Percentiles rank a stretch among this genome's conserved stretches.
phyloP scores from a whole-genome alignment of 2,888 invertebrate genomes.

The Mythimna impura region DNA sequence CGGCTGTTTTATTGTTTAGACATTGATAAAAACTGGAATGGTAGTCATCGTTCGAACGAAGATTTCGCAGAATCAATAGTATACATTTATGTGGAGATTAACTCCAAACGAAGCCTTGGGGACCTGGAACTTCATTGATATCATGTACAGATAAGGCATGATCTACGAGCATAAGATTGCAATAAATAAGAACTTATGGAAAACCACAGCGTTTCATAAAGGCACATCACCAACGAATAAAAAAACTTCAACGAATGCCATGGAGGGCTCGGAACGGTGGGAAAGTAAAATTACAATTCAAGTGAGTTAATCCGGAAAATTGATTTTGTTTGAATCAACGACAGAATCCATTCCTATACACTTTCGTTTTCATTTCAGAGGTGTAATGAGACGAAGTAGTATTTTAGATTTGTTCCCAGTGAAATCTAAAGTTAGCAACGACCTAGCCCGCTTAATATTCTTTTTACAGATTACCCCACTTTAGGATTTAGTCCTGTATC shows the following conservation, averaged over 20 bases:
- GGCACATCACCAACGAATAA: neutral
- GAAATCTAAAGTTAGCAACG: neutral
- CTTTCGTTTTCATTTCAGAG: slow-evolving; percentile 41
- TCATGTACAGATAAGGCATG: neutral
- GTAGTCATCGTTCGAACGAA: neutral
- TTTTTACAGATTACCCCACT: too few species aligned
- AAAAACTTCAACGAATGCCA: slow-evolving; percentile 11
- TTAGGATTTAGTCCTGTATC: too few species aligned
- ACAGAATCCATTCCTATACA: slow-evolving; percentile 9
- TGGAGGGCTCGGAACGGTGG: slow-evolving; percentile 24
- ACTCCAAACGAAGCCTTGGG: neutral
- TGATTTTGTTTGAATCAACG: slow-evolving; percentile 30
- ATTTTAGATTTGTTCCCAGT: neutral
- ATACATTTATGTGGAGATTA: neutral
- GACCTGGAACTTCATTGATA: slow-evolving; percentile 6
- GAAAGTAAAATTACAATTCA: slow-evolving; percentile 41
- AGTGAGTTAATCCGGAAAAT: slow-evolving; percentile 46
- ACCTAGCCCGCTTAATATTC: neutral
- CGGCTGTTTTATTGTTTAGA: neutral
- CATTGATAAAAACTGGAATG: neutral
- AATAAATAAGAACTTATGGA: neutral
- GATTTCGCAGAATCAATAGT: neutral
- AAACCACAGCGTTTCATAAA: neutral
- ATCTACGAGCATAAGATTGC: neutral
- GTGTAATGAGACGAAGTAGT: slow-evolving; percentile 1